phyloP scores from a whole-genome alignment of 2,113 vertebrate species.

The Eurypyga helias region DNA sequence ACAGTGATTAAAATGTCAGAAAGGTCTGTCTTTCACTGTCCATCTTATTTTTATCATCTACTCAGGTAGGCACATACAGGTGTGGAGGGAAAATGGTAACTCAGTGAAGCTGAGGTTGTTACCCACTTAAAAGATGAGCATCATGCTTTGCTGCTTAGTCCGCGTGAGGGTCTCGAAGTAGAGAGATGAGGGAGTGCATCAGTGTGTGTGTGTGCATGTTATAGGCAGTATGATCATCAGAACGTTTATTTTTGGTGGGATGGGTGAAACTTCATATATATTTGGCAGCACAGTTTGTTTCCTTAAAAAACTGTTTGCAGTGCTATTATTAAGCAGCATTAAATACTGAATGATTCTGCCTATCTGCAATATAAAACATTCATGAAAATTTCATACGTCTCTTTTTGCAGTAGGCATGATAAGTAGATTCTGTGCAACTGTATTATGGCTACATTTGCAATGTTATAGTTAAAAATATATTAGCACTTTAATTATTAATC shows the following conservation, averaged over 20 bases:
- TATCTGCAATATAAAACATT: neutral
- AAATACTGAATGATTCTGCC: neutral
- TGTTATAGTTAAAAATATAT: slow-evolving; percentile 35
- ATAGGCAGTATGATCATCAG: neutral
- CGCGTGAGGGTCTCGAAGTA: neutral
- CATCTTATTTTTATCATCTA: neutral
- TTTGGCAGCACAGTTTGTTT: neutral
- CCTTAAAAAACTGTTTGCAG: slow-evolving; percentile 6
- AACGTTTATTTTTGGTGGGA: neutral
- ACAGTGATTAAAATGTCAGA: neutral
- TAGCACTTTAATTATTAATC: slow-evolving; percentile 31
- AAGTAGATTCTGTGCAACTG: neutral
- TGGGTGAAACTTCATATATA: neutral
- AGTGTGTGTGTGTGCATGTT: neutral
- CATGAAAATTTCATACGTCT: neutral
- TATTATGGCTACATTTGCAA: neutral
- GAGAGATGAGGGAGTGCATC: neutral
- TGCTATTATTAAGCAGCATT: neutral
- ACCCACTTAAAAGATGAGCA: neutral
- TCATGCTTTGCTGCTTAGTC: neutral
- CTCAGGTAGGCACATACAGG: neutral
- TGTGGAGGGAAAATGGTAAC: neutral
- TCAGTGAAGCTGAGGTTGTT: neutral
- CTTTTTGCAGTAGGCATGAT: neutral
- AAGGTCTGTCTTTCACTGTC: neutral